Evolutionary conservation across 2,113 vertebrate genomes (phyloP).

Genomic region (Mystacornis crossleyi): DNA sequence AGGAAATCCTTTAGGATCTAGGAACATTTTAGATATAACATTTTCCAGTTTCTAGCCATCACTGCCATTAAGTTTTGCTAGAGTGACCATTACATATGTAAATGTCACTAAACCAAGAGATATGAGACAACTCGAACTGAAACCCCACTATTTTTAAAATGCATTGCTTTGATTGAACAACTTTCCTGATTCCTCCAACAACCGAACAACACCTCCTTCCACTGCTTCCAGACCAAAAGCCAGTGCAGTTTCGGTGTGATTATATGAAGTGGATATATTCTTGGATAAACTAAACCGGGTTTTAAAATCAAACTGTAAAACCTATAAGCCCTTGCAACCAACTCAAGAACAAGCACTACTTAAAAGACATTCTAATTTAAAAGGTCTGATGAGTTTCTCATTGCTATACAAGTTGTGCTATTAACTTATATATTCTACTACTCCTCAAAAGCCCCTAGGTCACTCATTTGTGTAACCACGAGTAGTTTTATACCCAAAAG

Average conservation of each 20-base stretch:
- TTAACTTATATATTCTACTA: not conserved
- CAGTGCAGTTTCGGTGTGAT: not conserved
- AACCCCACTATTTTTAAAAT: not conserved
- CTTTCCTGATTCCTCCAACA: not conserved
- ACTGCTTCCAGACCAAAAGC: not conserved
- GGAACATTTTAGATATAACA: not conserved
- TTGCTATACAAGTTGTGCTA: too few species aligned
- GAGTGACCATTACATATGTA: not conserved
- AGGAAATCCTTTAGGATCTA: not conserved
- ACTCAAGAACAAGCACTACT: not conserved
- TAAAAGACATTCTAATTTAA: not conserved
- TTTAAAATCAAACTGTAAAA: not conserved
- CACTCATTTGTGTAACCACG: fast-evolving
- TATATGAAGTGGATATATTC: not conserved
- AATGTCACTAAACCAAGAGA: not conserved
- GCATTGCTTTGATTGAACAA: not conserved
- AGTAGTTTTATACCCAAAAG: not conserved
- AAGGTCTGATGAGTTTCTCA: not conserved
- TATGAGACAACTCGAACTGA: not conserved
- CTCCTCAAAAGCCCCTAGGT: not conserved
- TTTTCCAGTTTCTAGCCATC: not conserved
- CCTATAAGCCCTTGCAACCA: not conserved
- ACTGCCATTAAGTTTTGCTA: not conserved
- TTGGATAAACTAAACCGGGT: not conserved
- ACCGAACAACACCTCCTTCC: not conserved